A percentile compares a stretch with the other conserved stretches of the same genome.
Evolutionary conservation across 2,888 invertebrate genomes (phyloP).

Genomic region (Tortrix viridana): DNA sequence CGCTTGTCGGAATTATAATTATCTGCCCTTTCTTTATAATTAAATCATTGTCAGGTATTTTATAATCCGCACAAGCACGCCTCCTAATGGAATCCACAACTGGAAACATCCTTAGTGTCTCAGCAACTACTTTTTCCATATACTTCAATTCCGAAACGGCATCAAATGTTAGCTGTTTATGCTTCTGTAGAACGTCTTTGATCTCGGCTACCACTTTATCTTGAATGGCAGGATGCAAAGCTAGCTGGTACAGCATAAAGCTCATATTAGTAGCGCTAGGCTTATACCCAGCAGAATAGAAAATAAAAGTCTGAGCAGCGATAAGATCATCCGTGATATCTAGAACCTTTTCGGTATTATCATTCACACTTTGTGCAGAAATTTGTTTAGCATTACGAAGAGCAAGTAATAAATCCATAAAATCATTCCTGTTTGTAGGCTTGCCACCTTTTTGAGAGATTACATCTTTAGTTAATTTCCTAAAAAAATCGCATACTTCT

Average conservation of each 20-base stretch:
- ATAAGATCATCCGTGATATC: constrained; percentile 30
- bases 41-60: constrained; percentile 33
- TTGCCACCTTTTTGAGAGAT: constrained; percentile 17
- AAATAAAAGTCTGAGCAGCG: constrained; percentile 32
- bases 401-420: constrained; percentile 34
- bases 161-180: background rate
- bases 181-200: constrained; percentile 4
- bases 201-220: constrained; percentile 31
- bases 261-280: constrained; percentile 32
- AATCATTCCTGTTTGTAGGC: constrained; percentile 30
- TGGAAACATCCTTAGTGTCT: constrained; percentile 15
- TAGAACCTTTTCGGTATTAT: background rate
- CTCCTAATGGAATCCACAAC: constrained; percentile 14
- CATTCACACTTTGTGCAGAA: constrained; percentile 9
- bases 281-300: constrained; percentile 38
- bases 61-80: constrained; percentile 19
- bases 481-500: constrained; percentile 28
- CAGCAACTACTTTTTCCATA: constrained; percentile 17
- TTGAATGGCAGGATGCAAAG: constrained; percentile 30
- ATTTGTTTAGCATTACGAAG: constrained; percentile 17
- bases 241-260: constrained; percentile 34
- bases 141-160: constrained; percentile 12
- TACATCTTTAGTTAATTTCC: constrained; percentile 14
- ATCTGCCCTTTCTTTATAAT: constrained; percentile 28
- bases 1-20: constrained; percentile 19